A percentile compares a stretch with the other conserved stretches of the same genome.
These are phyloP conservation scores for Megaptera novaeangliae DNA, from an alignment of 2,113 vertebrate species.

Conservation along the genomic window DNA sequence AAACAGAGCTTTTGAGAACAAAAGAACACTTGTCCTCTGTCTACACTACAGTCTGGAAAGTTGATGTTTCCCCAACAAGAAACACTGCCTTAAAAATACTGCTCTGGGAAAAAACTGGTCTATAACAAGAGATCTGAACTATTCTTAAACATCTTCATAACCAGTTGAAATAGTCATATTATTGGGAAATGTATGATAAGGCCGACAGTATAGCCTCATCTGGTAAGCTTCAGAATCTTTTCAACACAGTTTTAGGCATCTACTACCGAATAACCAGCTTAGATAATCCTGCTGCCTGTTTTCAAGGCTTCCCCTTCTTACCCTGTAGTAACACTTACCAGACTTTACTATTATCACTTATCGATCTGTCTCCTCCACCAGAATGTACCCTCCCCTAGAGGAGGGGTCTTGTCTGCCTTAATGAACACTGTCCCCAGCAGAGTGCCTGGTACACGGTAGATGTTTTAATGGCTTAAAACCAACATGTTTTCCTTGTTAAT, in stretches of 20 bases:
- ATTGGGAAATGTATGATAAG: not conserved
- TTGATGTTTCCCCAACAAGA: slow-evolving; percentile 37
- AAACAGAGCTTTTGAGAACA: slow-evolving; percentile 51
- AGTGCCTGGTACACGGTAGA: not conserved
- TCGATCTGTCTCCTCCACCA: not conserved
- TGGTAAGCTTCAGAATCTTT: slow-evolving; percentile 5
- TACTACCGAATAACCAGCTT: not conserved
- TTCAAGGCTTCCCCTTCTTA: not conserved
- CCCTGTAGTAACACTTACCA: not conserved
- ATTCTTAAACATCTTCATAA: slow-evolving; percentile 18
- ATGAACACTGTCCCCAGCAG: not conserved
- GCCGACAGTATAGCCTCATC: not conserved
- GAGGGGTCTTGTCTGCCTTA: not conserved
- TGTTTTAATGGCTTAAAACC: not conserved
- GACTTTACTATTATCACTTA: not conserved
- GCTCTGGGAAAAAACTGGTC: not conserved
- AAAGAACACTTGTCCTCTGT: slow-evolving; percentile 50
- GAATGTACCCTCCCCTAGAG: not conserved
- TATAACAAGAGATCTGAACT: not conserved
- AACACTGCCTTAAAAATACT: slow-evolving; percentile 36
- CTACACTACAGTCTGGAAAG: not conserved
- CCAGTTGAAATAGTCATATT: not conserved
- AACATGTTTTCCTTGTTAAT: not conserved
- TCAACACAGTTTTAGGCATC: not conserved
- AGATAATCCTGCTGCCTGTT: not conserved